Conservation (phyloP, 2,113 vertebrate genomes). For the Ranitomeya imitator region DNA sequence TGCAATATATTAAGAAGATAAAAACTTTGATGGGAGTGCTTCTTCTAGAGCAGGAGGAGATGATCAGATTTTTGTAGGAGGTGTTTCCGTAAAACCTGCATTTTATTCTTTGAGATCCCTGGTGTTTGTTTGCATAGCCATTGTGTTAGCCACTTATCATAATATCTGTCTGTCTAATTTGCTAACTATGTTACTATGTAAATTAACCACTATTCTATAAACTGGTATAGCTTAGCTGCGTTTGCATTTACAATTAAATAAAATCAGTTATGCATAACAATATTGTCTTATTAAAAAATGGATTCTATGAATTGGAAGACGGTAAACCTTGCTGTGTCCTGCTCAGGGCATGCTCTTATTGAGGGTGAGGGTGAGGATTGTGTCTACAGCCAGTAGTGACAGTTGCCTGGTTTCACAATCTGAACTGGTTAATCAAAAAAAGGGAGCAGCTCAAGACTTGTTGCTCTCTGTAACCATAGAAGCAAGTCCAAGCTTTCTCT, state of each 20-base stretch:
- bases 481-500: constrained; percentile 54
- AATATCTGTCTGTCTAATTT: neutral
- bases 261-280: neutral
- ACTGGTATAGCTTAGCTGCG: neutral
- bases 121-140: too few species aligned
- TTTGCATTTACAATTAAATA: neutral
- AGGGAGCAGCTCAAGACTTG: constrained; percentile 40
- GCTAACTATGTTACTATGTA: neutral
- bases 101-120: too few species aligned
- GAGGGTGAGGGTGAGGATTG: neutral
- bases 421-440: constrained; percentile 40
- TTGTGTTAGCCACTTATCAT: too few species aligned
- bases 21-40: too few species aligned
- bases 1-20: too few species aligned
- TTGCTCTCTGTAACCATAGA: constrained; percentile 59
- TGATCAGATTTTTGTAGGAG: too few species aligned
- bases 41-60: too few species aligned
- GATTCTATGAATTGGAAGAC: neutral
- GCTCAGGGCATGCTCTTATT: neutral
- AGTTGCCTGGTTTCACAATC: constrained; percentile 53
- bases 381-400: constrained; percentile 23
- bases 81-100: too few species aligned
- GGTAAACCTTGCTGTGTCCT: neutral
- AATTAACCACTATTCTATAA: neutral
- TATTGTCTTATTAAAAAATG: neutral